Evolutionary conservation across 2,797 vertebrate genomes (phyloP).

Genomic region (Lates japonicus): DNA sequence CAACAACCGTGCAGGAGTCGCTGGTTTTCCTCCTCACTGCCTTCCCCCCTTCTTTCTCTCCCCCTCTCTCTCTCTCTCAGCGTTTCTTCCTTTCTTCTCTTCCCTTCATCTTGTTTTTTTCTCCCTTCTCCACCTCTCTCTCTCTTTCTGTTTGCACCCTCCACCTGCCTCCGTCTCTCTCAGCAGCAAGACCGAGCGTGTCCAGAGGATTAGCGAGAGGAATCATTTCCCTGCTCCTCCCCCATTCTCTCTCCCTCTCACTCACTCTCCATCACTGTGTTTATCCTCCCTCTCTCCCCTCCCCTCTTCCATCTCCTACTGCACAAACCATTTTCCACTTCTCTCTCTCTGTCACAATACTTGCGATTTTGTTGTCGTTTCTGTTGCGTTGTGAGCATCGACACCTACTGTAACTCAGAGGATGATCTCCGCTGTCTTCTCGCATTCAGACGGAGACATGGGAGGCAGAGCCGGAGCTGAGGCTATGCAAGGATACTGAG

Average conservation of each 20-base stretch:
- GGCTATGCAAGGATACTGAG: constrained; percentile 61
- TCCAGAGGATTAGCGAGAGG: constrained; percentile 85
- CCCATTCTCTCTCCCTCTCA: constrained; percentile 65
- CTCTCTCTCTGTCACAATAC: constrained; percentile 4
- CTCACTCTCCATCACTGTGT: constrained; percentile 76
- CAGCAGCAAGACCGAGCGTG: constrained; percentile 80
- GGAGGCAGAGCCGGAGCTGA: constrained; percentile 30
- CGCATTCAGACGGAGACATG: constrained; percentile 12
- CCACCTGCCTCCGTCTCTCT: constrained; percentile 78
- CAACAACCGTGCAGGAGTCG: constrained; percentile 30
- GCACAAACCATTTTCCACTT: constrained; percentile 40
- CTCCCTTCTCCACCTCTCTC: constrained; percentile 47
- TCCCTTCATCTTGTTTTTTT: constrained; percentile 76
- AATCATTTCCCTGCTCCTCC: constrained; percentile 84
- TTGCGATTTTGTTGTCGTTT: constrained; percentile 30
- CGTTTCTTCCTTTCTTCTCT: constrained; percentile 59
- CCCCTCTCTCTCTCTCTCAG: constrained; percentile 34
- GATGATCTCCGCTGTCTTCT: constrained; percentile 17
- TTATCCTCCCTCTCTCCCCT: constrained; percentile 54
- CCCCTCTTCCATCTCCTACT: constrained; percentile 52
- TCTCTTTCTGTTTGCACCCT: constrained; percentile 56
- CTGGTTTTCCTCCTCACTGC: constrained; percentile 21
- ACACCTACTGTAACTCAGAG: constrained; percentile 20
- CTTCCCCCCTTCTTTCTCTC: constrained; percentile 47
- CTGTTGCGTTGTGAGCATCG: not conserved